phyloP scores from a whole-genome alignment of 1,140 invertebrate species.

The Andrena cerasifolii region DNA sequence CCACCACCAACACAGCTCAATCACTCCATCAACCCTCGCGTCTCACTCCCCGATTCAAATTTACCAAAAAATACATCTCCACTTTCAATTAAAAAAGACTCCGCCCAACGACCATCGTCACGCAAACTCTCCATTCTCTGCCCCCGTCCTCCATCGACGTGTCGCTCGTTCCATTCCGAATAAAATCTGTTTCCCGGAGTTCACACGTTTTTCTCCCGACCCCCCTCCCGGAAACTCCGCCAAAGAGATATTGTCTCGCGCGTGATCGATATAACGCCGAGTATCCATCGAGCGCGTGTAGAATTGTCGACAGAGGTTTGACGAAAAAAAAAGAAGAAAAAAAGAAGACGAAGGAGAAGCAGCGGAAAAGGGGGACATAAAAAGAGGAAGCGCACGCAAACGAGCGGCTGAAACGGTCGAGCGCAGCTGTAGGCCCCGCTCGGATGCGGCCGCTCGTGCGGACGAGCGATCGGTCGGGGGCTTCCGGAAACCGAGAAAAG shows the following conservation, averaged over 20 bases:
- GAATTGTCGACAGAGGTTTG: slow-evolving; percentile 3
- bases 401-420: too few species aligned
- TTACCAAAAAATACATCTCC: not conserved
- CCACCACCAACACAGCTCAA: too few species aligned
- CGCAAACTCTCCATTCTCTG: slow-evolving; percentile 17
- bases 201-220: slow-evolving; percentile 25
- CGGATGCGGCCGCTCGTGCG: slow-evolving; percentile 13
- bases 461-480: slow-evolving; percentile 6
- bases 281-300: slow-evolving; percentile 13
- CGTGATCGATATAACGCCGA: slow-evolving; percentile 48
- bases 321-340: not conserved
- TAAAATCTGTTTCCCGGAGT: slow-evolving; percentile 37
- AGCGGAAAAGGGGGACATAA: not conserved
- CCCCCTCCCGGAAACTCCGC: not conserved
- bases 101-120: not conserved
- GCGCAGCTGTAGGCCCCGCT: slow-evolving; percentile 4
- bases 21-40: too few species aligned
- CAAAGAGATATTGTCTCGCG: slow-evolving; percentile 19
- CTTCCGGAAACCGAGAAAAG: slow-evolving; percentile 45
- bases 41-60: too few species aligned
- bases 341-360: not conserved
- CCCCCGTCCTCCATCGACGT: not conserved
- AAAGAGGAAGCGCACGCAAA: slow-evolving; percentile 20
- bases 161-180: slow-evolving; percentile 26
- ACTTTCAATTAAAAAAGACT: not conserved